Base-by-base conservation (phyloP, 2,797 vertebrate species). In the Eulemur rubriventer region DNA sequence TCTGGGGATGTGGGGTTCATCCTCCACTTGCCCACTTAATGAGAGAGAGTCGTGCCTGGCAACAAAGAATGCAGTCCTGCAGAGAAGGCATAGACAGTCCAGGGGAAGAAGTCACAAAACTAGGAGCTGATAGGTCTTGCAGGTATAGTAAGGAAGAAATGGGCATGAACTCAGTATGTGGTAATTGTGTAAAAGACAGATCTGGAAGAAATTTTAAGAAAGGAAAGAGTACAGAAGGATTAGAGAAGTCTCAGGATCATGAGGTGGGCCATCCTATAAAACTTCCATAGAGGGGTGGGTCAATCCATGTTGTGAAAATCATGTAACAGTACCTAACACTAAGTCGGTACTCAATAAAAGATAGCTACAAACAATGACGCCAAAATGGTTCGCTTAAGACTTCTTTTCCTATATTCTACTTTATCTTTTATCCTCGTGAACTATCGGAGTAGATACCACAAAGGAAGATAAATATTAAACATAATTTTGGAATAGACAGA, bases 381-480 rank as follows among this genome's bases (percentile, higher is more conserved):
- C n/a, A 50, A 52, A 63, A 65, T 38, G 7, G 2, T 59, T 84
- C 46, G 14, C 16, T 28, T 17, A 69, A 83, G 46, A 86, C 46
- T 50, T 90, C 20, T 28, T 90, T 95, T 41, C 50, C 78, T 57
- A 4, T 12, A 30, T 41, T 12, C 65, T 73, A 84, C 70, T 92
- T 81, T 82, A 75, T 43, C 48, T 91, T 89, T 78, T 81, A 59
- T 67, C 46, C n/a, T 93, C 76, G 13, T 41, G 69, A 96, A 97
- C 81, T 75, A 94, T 2, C 70, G 50, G n/a, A 85, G 17, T 73
- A 38, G 28, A 22, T 48, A 48, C 38, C 61, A 43, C 17, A 6
- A 91, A 75, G 24, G 50, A 78, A 94, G 69, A 94, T 48, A 28
- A 95, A 69, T 55, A 82, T 48, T 52, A 50, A 81, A 50, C 35